Evolutionary conservation across 2,888 invertebrate genomes (phyloP), one percentile per base, ranked within the genome.

Genomic region (Tinea semifulvella): DNA sequence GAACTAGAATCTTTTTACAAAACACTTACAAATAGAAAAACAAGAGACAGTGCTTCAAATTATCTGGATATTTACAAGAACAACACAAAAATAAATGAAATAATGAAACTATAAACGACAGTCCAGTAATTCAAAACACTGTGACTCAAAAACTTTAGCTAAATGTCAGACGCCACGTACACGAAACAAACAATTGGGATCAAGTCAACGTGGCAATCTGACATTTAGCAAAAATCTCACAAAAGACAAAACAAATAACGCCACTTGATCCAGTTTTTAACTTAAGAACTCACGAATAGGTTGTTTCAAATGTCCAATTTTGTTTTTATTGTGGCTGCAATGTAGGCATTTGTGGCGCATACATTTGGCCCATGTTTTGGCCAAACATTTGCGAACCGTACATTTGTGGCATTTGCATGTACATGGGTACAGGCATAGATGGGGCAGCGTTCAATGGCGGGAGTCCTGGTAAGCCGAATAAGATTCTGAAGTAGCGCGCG

Each of bases 401-500:
- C 70, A 76, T 75, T 58, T 76, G 71, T 48, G 79, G 79, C 65
- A 46, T 46, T 17, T 22, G 39, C 31, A 31, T 46, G 60, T 73
- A 79, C 76, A 77, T 76, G 8, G 80, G 79, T 70, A 77, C 75
- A 46, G 66, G 57, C 74, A 79, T 75, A 40, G 74, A 62, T 50
- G 64, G 67, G 36, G 64, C 64, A 48, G 62, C 56, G 55, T 59
- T 75, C 65, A 80, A 58, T 60, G 76, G 68, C 63, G 76, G 60
- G 56, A 55, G 49, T 53, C 66, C 63, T 61, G 76, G 68, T 61
- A 74, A 52, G 60, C 77, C 76, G 65, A 79, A 73, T 60, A 80
- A 63, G 71, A 66, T 53, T 72, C 66, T 76, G 80, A 76, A 69
- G 80, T 72, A 72, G 70, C 72, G 69, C 73, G 79, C 72, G 80